phyloP scores from a whole-genome alignment of 2,113 vertebrate species.

The Mola mola region DNA sequence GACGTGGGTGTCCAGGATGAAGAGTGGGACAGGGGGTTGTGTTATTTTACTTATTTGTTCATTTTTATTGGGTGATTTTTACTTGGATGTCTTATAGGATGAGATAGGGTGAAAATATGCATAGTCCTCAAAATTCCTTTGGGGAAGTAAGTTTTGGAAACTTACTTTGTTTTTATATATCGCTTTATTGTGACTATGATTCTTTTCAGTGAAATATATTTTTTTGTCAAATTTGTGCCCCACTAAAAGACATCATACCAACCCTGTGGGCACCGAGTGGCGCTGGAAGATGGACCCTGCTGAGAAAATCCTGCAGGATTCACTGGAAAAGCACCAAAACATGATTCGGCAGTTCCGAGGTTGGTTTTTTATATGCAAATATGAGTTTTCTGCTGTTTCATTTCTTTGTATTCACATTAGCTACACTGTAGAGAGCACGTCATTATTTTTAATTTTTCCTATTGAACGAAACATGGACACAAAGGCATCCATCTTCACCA shows the following conservation, averaged over 20 bases:
- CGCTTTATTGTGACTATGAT: neutral
- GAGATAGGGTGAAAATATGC: neutral
- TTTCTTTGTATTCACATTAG: neutral
- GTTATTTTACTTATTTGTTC: too few species aligned
- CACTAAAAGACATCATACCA: conserved; percentile 90
- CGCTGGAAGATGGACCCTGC: conserved; percentile 95
- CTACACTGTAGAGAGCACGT: too few species aligned
- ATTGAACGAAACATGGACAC: too few species aligned
- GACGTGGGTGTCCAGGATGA: neutral
- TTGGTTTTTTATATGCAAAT: conserved; percentile 52
- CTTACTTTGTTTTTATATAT: neutral
- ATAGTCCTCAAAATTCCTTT: neutral
- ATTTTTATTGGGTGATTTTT: too few species aligned
- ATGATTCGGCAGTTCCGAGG: conserved; percentile 96
- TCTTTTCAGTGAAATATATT: neutral
- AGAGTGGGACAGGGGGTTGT: too few species aligned
- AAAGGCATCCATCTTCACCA: too few species aligned
- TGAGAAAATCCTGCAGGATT: conserved; percentile 89
- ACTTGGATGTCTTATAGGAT: too few species aligned
- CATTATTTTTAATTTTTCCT: too few species aligned
- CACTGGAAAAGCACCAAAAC: conserved; percentile 89
- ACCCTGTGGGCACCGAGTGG: conserved; percentile 96
- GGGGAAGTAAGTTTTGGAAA: too few species aligned
- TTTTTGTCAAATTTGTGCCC: conserved; percentile 9
- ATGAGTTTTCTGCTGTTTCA: neutral